Evolutionary conservation across 2,888 invertebrate genomes (phyloP).

Genomic region (Philhelius pedissequus): DNA sequence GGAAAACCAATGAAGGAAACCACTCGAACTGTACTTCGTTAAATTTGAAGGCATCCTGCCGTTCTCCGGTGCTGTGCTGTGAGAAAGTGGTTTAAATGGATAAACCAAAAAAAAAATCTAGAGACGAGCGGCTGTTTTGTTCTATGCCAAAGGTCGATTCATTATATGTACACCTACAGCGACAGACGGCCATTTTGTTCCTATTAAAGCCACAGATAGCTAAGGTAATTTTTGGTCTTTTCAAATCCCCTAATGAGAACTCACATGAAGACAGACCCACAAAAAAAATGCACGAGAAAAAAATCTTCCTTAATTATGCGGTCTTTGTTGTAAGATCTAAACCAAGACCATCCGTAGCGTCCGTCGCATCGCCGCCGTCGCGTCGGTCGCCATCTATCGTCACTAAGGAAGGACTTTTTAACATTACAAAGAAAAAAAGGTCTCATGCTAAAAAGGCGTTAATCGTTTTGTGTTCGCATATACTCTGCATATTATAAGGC

Average conservation of each 20-base stretch:
- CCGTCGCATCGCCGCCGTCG: not conserved
- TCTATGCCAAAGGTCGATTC: conserved; percentile 48
- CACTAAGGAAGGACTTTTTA: not conserved
- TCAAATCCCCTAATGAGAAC: conserved; percentile 62
- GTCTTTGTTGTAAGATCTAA: conserved; percentile 38
- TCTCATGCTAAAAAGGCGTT: conserved; percentile 23
- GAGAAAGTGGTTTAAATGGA: not conserved
- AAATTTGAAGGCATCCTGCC: conserved; percentile 10
- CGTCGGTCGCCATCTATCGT: not conserved
- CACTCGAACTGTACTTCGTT: conserved; percentile 44
- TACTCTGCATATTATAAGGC: conserved; percentile 60
- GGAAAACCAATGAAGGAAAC: conserved; percentile 55
- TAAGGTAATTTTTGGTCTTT: conserved; percentile 28
- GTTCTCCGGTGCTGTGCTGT: not conserved
- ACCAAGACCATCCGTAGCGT: not conserved
- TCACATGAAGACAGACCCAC: conserved; percentile 27
- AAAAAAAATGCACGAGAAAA: conserved; percentile 2
- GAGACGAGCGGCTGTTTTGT: conserved; percentile 3
- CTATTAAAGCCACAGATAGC: conserved; percentile 43
- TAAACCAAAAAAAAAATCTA: conserved; percentile 16
- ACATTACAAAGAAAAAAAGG: not conserved
- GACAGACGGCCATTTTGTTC: conserved; percentile 49
- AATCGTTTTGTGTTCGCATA: conserved; percentile 55
- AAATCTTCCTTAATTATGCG: conserved; percentile 57
- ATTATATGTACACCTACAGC: conserved; percentile 22